These are phyloP conservation scores for Antechinus stuartii DNA, from an alignment of 2,113 vertebrate species.

Conservation along the genomic window DNA sequence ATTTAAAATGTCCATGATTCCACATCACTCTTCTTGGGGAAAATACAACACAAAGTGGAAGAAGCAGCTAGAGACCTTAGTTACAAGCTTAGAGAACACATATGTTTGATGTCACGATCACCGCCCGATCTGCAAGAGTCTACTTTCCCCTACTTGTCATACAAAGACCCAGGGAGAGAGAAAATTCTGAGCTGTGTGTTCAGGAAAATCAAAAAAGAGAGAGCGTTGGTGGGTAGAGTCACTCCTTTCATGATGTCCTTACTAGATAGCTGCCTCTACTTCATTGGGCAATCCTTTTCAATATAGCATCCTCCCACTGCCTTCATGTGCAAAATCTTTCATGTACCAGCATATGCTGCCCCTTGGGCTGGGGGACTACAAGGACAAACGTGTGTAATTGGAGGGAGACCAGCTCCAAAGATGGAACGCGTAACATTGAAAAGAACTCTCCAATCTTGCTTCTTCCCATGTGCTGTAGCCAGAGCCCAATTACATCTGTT, in stretches of 20 bases:
- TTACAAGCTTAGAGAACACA: not conserved
- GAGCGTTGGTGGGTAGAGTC: not conserved
- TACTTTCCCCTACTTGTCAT: not conserved
- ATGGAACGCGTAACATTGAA: not conserved
- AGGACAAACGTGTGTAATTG: not conserved
- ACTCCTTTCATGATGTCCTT: not conserved
- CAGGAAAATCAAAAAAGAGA: not conserved
- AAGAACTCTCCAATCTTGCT: not conserved
- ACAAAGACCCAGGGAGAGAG: not conserved
- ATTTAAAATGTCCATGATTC: not conserved
- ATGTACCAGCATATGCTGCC: not conserved
- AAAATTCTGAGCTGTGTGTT: not conserved
- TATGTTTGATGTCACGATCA: not conserved
- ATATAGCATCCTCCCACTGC: not conserved
- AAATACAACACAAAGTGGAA: not conserved
- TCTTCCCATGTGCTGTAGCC: not conserved
- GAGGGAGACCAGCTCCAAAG: not conserved
- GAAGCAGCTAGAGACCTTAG: not conserved
- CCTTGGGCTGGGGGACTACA: not conserved
- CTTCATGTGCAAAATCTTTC: not conserved
- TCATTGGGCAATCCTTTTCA: not conserved
- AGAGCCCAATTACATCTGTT: not conserved
- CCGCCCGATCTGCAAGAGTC: not conserved
- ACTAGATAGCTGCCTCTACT: not conserved
- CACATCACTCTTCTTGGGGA: not conserved